Conservation (phyloP, 2,797 vertebrate genomes). For the Serranus cabrilla region DNA sequence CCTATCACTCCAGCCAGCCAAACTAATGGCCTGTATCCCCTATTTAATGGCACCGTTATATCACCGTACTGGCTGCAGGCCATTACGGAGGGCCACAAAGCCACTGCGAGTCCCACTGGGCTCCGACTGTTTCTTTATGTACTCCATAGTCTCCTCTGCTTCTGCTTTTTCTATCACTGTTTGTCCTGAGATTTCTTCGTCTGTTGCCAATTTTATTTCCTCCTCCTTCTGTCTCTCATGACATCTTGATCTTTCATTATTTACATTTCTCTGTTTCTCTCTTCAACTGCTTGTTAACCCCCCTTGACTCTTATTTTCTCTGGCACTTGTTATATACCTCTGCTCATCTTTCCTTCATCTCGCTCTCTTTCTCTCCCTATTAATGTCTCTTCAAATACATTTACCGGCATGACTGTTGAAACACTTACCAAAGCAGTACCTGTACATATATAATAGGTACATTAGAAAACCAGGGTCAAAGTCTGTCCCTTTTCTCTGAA, state of each 20-base stretch:
- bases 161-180: conserved; percentile 20
- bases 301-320: conserved; percentile 23
- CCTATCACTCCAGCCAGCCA: conserved; percentile 66
- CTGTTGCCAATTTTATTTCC: conserved; percentile 1
- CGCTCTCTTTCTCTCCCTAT: neutral
- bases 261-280: conserved; percentile 15
- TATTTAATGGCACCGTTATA: conserved; percentile 83
- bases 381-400: neutral
- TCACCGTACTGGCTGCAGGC: conserved; percentile 68
- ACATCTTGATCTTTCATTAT: conserved; percentile 21
- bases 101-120: conserved; percentile 54
- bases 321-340: conserved; percentile 4
- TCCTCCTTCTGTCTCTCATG: neutral
- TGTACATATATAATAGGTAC: neutral
- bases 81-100: conserved; percentile 70
- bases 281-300: conserved; percentile 15
- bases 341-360: conserved; percentile 16
- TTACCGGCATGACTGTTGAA: neutral
- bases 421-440: neutral
- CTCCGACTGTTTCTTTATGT: conserved; percentile 65
- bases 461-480: neutral
- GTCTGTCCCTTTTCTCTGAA: neutral
- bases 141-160: conserved; percentile 23
- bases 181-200: conserved; percentile 11
- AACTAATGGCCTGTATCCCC: conserved; percentile 82